Evolutionary conservation across 2,113 vertebrate species (phyloP), one percentile per base, ranked within the genome.

Genomic region (Loxodonta africana): DNA sequence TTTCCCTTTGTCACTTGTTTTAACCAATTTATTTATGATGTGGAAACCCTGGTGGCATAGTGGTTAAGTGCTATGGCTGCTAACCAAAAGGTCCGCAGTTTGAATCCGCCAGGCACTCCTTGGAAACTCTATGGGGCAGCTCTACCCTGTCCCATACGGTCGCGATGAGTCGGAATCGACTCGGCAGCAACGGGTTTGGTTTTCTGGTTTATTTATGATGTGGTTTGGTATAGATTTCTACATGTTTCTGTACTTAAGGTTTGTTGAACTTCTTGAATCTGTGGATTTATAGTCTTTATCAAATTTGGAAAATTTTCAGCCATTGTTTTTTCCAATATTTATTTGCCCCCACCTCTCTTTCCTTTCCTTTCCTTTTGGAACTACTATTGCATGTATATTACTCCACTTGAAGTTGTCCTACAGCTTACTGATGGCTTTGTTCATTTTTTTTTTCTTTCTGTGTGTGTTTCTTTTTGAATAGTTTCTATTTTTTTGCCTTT

Each of bases 401-500:
- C 6, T 15, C 63, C 46, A n/a, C 48, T 84, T 83, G 30, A 77
- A 53, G 2, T 57, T 91, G 12, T 57, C 37, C 44, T 46, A 60
- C 4, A 4, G 8, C 8, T 65, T 14, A n/a, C 85, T 83, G 18
- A 30, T 69, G 37, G 37, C 62, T 73, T 83, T 23, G 11, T 86
- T 81, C 26, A 8, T 48, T 48, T 48, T 48, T 57, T 57, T 14
- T 37, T 76, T 69, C 76, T 83, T 57, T 20, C 46, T 46, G 53
- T 69, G 12, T 53, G 1, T 74, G 33, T 92, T 88, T 90, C 33
- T 51, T 96, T 95, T 91, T 44, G 25, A 20, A 86, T 63, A 57
- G 17, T 91, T 96, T 69, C 63, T 81, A 28, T 89, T 94, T 33
- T 37, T 92, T 89, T 92, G 30, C 57, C 92, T 96, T 97, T 62